A percentile compares a stretch with the other conserved stretches of the same genome.
Evolutionary conservation across 2,888 invertebrate species (phyloP).

Genomic region (Teinopalpus imperialis): DNA sequence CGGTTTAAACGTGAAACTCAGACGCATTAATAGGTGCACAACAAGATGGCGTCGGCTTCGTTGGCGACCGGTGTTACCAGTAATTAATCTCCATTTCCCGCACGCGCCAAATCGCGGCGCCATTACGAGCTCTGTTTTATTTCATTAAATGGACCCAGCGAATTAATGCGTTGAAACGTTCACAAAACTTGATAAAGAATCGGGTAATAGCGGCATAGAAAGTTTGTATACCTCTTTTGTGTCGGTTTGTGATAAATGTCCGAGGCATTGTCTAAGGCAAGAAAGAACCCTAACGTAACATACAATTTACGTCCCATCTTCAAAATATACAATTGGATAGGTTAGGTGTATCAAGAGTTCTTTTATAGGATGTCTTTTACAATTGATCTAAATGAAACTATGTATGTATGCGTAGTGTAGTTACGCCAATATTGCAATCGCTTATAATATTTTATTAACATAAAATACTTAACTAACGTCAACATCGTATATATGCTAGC

Average conservation of each 20-base stretch:
- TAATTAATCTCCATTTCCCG: slow-evolving; percentile 78
- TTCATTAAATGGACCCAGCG: slow-evolving; percentile 73
- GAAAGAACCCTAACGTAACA: slow-evolving; percentile 16
- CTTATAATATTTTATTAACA: no score
- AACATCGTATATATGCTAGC: no score
- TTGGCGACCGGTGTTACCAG: slow-evolving; percentile 63
- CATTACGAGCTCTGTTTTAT: slow-evolving; percentile 74
- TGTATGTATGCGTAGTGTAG: no score
- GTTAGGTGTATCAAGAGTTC: not conserved
- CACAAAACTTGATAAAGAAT: slow-evolving; percentile 64
- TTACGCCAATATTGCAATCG: no score
- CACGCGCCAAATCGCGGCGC: slow-evolving; percentile 71
- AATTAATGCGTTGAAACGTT: slow-evolving; percentile 70
- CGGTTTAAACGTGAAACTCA: slow-evolving; percentile 43
- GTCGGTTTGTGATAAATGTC: slow-evolving; percentile 52
- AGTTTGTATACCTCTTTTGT: slow-evolving; percentile 61
- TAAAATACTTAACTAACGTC: no score
- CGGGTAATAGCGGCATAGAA: slow-evolving; percentile 46
- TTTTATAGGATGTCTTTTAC: no score
- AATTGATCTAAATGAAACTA: no score
- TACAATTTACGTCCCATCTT: not conserved
- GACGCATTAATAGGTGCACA: slow-evolving; percentile 65
- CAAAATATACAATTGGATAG: not conserved
- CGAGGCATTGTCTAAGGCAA: slow-evolving; percentile 45
- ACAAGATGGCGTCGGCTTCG: slow-evolving; percentile 62